These are phyloP conservation scores for Cyclargus thomasi DNA, from an alignment of 1,140 invertebrate genomes.

Conservation along the genomic window DNA sequence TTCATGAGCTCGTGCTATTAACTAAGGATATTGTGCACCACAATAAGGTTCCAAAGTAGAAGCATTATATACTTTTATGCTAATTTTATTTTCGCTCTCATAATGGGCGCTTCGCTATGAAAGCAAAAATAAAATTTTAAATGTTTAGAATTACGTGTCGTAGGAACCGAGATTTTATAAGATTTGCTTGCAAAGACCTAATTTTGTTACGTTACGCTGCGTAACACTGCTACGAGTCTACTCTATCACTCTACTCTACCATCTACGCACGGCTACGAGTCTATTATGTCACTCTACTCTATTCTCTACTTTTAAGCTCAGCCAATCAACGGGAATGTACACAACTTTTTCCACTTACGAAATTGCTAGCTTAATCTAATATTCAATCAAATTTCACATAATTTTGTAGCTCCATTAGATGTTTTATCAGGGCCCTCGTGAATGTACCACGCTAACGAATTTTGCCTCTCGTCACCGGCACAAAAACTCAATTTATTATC, in stretches of 20 bases:
- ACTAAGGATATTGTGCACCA: neutral
- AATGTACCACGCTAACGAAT: constrained; percentile 21
- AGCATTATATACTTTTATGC: neutral
- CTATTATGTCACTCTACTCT: neutral
- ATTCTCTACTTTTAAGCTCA: neutral
- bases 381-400: constrained; percentile 15
- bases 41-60: neutral
- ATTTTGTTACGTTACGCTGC: neutral
- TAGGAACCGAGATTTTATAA: neutral
- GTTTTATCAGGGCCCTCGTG: constrained; percentile 9
- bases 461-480: constrained; percentile 18
- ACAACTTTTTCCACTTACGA: neutral
- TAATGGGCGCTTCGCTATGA: neutral
- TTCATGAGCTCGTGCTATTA: neutral
- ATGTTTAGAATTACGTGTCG: neutral
- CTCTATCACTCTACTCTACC: neutral
- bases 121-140: neutral
- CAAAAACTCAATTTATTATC: constrained; percentile 19
- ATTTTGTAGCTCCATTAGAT: constrained; percentile 13
- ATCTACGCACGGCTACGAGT: neutral
- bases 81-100: neutral
- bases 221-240: neutral
- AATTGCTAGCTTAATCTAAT: constrained; percentile 5
- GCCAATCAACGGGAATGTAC: neutral
- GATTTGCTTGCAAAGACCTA: neutral